Base-by-base conservation (phyloP, 2,888 invertebrate genomes). In the Archaeoteleia sp. region DNA sequence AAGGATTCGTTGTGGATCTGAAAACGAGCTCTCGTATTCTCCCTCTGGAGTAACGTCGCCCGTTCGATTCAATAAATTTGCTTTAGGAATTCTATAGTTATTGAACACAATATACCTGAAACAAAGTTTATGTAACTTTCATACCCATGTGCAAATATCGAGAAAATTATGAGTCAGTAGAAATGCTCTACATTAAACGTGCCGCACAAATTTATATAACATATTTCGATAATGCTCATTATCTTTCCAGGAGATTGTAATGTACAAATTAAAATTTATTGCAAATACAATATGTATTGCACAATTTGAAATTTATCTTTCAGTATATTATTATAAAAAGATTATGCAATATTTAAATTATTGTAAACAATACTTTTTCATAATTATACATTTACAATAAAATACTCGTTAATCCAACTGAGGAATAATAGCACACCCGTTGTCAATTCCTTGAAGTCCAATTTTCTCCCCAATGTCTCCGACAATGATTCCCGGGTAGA, bases 381-480 rank as follows among this genome's bases (percentile, higher is more conserved):
- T 5, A 23, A 23, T 23, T 23, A 23, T 29, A 15, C 6, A 39
- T 49, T n/a, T n/a, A n/a, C n/a, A n/a, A n/a, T n/a, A n/a, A n/a
- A n/a, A n/a, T n/a, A n/a, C n/a, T n/a, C n/a, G n/a, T n/a, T n/a
- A n/a, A n/a, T n/a, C n/a, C n/a, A n/a, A n/a, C n/a, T n/a, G n/a
- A n/a, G n/a, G n/a, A n/a, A n/a, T n/a, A n/a, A n/a, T n/a, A n/a
- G n/a, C n/a, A n/a, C n/a, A 92, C 91, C 97, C 97, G 85, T 97
- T 97, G 84, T 97, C 97, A 62, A 96, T 91, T 1, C 95, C 96
- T 82, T 96, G 93, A 43, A 95, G 89, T 5, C 96, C 97, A 40
- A 94, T 90, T 87, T 97, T 97, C 84, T 94, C 94, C 0, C 97
- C 97, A 89, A 97, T 94, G 78, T 97, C 97, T 0, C 96, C 96